Percentiles rank a stretch among this genome's conserved stretches.
Conservation (phyloP, 2,888 invertebrate genomes). For the Syrista parreyssii region DNA sequence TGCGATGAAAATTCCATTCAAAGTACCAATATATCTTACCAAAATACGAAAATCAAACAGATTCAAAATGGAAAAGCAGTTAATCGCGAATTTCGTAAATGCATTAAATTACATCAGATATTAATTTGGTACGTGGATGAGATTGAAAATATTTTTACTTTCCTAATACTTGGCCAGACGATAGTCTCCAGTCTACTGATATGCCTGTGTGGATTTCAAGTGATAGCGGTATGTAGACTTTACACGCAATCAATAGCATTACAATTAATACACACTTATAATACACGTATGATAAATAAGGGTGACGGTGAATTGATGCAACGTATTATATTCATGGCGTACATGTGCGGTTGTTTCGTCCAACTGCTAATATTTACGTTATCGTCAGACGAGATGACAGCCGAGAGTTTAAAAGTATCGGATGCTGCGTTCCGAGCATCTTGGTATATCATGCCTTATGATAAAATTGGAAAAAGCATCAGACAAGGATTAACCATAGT, state of each 20-base stretch:
- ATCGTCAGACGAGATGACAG: too few relatives aligned
- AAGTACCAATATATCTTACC: too few relatives aligned
- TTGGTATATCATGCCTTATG: too few relatives aligned
- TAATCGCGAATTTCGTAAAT: too few relatives aligned
- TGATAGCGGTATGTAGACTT: conserved; percentile 1
- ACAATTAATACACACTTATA: not conserved
- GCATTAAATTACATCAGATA: too few relatives aligned
- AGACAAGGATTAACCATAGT: too few relatives aligned
- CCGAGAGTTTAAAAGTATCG: too few relatives aligned
- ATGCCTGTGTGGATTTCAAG: conserved; percentile 11
- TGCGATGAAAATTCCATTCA: too few relatives aligned
- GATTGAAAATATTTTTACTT: conserved; percentile 9
- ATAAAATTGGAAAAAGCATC: too few relatives aligned
- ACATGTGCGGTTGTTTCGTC: not conserved
- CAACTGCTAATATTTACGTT: too few relatives aligned
- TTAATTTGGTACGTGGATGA: too few relatives aligned
- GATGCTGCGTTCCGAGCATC: too few relatives aligned
- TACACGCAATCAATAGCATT: not conserved
- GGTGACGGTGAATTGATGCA: not conserved
- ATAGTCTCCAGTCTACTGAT: conserved; percentile 10
- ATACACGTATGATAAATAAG: not conserved
- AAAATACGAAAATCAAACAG: not conserved
- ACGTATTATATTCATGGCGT: not conserved
- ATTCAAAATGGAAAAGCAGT: not conserved
- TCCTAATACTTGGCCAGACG: conserved; percentile 10